phyloP scores from a whole-genome alignment of 2,113 vertebrate species.

The Poeciliopsis prolifica region DNA sequence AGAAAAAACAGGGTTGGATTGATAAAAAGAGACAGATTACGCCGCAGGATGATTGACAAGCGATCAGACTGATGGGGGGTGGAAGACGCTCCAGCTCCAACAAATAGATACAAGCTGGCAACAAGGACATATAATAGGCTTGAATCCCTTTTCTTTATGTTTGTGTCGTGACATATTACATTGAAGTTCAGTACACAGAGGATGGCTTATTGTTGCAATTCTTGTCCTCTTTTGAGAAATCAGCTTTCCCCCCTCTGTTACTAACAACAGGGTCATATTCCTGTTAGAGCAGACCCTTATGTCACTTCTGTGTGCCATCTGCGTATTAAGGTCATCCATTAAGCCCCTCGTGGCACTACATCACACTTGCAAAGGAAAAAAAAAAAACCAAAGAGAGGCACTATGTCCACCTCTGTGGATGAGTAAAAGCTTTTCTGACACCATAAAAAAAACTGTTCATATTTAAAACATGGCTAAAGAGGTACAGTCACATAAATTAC shows the following conservation, averaged over 20 bases:
- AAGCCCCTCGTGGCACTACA: slow-evolving; percentile 43
- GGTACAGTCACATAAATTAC: neutral
- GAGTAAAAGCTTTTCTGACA: slow-evolving; percentile 25
- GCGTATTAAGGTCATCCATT: slow-evolving; percentile 76
- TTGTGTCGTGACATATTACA: neutral
- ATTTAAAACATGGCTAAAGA: slow-evolving; percentile 19
- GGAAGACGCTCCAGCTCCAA: neutral
- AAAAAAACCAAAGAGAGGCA: slow-evolving; percentile 16
- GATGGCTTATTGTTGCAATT: neutral
- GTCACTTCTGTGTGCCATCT: slow-evolving; percentile 62
- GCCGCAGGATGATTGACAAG: slow-evolving; percentile 17
- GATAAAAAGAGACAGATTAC: slow-evolving; percentile 12
- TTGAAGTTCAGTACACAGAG: neutral
- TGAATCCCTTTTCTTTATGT: neutral
- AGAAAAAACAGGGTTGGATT: neutral
- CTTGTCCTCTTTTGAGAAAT: slow-evolving; percentile 17
- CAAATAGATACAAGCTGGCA: neutral
- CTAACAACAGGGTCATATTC: slow-evolving; percentile 6
- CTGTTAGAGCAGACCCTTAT: slow-evolving; percentile 45
- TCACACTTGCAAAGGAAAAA: slow-evolving; percentile 11
- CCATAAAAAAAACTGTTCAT: neutral
- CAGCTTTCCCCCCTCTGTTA: slow-evolving; percentile 3
- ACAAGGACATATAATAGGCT: neutral
- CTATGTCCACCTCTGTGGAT: slow-evolving; percentile 13
- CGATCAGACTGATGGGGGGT: slow-evolving; percentile 16